These are phyloP conservation scores for Synanthedon vespiformis DNA, from an alignment of 2,888 invertebrate genomes.

Conservation along the genomic window DNA sequence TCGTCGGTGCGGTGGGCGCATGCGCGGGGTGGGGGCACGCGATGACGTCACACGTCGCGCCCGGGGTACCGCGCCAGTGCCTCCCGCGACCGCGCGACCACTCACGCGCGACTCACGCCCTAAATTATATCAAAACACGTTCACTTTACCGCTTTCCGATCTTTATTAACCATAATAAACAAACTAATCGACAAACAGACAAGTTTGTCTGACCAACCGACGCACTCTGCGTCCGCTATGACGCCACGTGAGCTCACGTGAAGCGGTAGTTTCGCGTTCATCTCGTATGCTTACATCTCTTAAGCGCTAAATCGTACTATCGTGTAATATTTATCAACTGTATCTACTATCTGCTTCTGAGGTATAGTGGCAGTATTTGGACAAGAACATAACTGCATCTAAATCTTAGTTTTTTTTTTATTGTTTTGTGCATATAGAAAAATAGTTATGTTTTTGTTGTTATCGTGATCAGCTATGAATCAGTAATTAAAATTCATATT, in stretches of 20 bases:
- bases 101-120: constrained; percentile 55
- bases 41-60: constrained; percentile 61
- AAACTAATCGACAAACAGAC: constrained; percentile 7
- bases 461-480: too few relatives aligned
- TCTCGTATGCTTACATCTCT: not conserved
- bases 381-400: too few relatives aligned
- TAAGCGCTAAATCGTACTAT: not conserved
- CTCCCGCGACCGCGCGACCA: constrained; percentile 58
- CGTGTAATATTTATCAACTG: not conserved
- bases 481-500: too few relatives aligned
- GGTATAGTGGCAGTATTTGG: too few relatives aligned
- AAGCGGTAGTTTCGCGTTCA: constrained; percentile 11
- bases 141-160: constrained; percentile 56
- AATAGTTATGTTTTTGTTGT: too few relatives aligned
- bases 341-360: too few relatives aligned
- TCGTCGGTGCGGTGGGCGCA: constrained; percentile 27
- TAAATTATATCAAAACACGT: constrained; percentile 36
- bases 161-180: constrained; percentile 43
- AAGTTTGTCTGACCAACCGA: constrained; percentile 7
- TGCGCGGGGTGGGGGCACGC: constrained; percentile 52
- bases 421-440: too few relatives aligned
- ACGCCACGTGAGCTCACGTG: constrained; percentile 22
- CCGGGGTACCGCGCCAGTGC: constrained; percentile 60
- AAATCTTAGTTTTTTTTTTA: too few relatives aligned
- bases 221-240: constrained; percentile 9